Percentiles rank a stretch among this genome's conserved stretches.
phyloP scores from a whole-genome alignment of 2,888 invertebrate genomes.

The Megalurothrips usitatus region DNA sequence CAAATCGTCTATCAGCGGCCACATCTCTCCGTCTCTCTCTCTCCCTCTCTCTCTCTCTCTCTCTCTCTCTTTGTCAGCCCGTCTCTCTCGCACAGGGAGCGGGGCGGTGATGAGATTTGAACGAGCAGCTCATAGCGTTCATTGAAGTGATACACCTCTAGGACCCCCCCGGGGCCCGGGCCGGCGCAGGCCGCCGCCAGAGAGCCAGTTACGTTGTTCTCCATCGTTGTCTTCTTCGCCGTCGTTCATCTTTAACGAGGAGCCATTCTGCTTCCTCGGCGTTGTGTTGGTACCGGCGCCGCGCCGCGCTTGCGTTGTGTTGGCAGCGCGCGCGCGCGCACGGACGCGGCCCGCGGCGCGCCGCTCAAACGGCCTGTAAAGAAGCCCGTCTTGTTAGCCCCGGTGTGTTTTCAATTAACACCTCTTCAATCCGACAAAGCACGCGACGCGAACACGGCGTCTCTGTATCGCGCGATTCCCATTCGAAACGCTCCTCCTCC shows the following conservation, averaged over 20 bases:
- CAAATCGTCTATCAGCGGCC: background rate
- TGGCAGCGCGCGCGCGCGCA: background rate
- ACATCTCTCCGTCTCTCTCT: conserved; percentile 18
- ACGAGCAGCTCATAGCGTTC: conserved; percentile 1
- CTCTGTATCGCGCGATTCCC: too few relatives aligned
- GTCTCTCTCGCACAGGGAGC: conserved; percentile 39
- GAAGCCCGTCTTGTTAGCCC: background rate
- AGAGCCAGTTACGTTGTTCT: background rate
- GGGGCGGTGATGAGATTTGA: conserved; percentile 13
- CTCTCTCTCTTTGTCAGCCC: too few relatives aligned
- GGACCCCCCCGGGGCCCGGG: background rate
- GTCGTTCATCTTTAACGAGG: background rate
- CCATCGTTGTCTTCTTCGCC: background rate
- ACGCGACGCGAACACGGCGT: background rate
- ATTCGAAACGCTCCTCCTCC: too few relatives aligned
- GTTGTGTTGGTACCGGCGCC: background rate
- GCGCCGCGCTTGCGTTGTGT: background rate
- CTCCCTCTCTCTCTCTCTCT: conserved; percentile 39
- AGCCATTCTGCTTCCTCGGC: conserved; percentile 26
- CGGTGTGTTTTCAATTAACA: background rate
- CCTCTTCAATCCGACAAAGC: background rate
- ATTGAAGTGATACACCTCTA: conserved; percentile 6
- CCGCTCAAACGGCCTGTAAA: conserved; percentile 26
- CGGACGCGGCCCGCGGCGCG: background rate
- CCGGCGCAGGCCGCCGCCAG: too few relatives aligned